phyloP scores from a whole-genome alignment of 2,888 invertebrate species.

The Andrena haemorrhoa region DNA sequence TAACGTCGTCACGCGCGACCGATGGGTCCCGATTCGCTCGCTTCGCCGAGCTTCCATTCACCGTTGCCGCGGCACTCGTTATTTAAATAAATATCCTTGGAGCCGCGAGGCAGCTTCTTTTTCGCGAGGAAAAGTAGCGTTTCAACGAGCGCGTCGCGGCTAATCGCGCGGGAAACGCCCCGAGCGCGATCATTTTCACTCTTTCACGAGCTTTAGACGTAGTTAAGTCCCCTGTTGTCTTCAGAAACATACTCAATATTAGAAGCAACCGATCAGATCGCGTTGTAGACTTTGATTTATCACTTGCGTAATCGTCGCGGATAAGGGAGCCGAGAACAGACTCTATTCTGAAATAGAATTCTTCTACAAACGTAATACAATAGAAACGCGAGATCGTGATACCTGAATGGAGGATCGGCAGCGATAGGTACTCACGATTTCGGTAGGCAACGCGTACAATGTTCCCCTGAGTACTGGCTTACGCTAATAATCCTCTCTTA shows the following conservation, averaged over 20 bases:
- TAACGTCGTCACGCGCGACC: too few relatives aligned
- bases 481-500: slow-evolving; percentile 12
- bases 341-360: too few relatives aligned
- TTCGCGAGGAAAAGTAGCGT: neutral
- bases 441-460: neutral
- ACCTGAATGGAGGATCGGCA: neutral
- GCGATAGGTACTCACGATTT: slow-evolving; percentile 9
- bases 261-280: too few relatives aligned
- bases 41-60: neutral
- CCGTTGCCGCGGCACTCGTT: neutral
- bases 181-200: too few relatives aligned
- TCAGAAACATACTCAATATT: too few relatives aligned
- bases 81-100: neutral
- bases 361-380: too few relatives aligned
- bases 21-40: neutral
- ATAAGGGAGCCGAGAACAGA: too few relatives aligned
- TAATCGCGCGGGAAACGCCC: neutral
- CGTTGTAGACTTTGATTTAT: too few relatives aligned
- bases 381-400: neutral
- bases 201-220: too few relatives aligned
- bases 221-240: too few relatives aligned
- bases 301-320: too few relatives aligned
- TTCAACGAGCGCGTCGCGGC: neutral
- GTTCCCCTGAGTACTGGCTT: neutral
- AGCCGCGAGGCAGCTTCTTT: neutral